A percentile compares a stretch with the other conserved stretches of the same genome.
Conservation (phyloP, 2,797 vertebrate species). For the Artibeus lituratus region DNA sequence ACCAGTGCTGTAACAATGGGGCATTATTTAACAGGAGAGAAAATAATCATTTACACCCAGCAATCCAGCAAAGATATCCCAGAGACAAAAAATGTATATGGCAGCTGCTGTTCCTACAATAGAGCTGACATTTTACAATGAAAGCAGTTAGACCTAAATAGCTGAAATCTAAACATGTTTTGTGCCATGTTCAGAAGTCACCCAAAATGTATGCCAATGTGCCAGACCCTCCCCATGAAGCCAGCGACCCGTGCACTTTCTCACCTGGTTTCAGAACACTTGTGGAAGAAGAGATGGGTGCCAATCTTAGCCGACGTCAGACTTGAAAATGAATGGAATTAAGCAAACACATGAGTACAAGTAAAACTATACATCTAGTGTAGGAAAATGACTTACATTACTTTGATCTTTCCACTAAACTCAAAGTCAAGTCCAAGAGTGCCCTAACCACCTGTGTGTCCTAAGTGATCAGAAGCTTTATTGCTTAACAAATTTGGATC, state of each 20-base stretch:
- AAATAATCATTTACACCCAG: slow-evolving; percentile 42
- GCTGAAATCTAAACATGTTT: slow-evolving; percentile 25
- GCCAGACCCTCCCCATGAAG: not conserved
- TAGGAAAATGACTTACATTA: not conserved
- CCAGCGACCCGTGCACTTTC: not conserved
- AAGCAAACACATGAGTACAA: not conserved
- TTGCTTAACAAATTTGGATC: not conserved
- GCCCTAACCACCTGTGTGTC: not conserved
- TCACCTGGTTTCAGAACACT: not conserved
- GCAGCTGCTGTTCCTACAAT: slow-evolving; percentile 56
- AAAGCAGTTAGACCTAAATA: not conserved
- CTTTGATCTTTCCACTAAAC: not conserved
- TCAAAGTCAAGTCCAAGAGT: not conserved
- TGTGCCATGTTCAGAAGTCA: slow-evolving; percentile 22
- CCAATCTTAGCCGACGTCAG: not conserved
- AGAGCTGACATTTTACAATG: slow-evolving; percentile 28
- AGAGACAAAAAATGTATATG: not conserved
- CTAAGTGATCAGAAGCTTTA: not conserved
- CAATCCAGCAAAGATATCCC: not conserved
- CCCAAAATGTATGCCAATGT: not conserved
- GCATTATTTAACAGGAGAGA: slow-evolving; percentile 23
- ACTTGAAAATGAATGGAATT: not conserved
- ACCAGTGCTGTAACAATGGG: not conserved
- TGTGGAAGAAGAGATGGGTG: not conserved
- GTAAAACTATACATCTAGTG: not conserved